Evolutionary conservation across 1,140 invertebrate species (phyloP).

Genomic region (Bombus confusus): DNA sequence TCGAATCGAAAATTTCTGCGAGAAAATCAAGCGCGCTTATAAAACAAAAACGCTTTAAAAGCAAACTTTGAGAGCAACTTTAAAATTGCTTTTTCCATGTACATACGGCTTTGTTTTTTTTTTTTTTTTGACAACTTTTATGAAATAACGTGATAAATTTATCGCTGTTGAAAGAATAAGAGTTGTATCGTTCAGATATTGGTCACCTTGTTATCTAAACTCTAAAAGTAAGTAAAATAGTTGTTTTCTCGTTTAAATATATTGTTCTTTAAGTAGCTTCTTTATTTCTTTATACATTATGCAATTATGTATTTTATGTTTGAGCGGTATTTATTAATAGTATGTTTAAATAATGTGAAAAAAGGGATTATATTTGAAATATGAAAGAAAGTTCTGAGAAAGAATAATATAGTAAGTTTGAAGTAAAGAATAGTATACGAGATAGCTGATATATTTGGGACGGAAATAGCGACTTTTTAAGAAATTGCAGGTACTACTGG

Average conservation of each 20-base stretch:
- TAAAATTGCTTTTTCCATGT: neutral
- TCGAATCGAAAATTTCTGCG: neutral
- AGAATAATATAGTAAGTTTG: neutral
- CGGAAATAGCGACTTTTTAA: neutral
- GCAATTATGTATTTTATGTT: too few species aligned
- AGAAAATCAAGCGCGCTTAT: neutral
- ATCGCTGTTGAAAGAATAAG: neutral
- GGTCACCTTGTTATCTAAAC: neutral
- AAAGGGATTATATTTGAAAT: too few species aligned
- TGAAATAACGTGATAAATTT: neutral
- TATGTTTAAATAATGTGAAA: too few species aligned
- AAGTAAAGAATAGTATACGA: neutral
- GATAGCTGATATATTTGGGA: neutral
- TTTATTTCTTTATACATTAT: too few species aligned
- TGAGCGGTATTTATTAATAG: too few species aligned
- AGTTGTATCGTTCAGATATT: neutral
- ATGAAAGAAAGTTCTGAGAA: neutral
- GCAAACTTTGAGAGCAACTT: neutral
- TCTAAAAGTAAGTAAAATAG: neutral
- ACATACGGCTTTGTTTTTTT: neutral
- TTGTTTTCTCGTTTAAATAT: too few species aligned
- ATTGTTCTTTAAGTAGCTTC: too few species aligned
- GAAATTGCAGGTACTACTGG: neutral
- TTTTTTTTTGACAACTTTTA: neutral
- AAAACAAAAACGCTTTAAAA: neutral